phyloP scores from a whole-genome alignment of 1,140 invertebrate species.

The Bombus terrestris region DNA sequence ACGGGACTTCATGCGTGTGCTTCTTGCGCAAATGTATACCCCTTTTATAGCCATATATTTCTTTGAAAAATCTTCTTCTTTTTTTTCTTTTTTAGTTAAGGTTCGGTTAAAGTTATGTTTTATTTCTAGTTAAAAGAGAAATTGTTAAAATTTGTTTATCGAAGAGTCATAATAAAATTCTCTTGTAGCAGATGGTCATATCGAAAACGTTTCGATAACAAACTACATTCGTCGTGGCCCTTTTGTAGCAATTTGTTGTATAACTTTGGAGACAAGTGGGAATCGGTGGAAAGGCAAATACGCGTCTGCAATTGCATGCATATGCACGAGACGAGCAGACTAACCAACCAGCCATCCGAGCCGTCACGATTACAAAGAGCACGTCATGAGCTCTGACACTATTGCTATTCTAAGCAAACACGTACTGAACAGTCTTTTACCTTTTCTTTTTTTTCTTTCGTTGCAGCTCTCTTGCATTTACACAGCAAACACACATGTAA shows the following conservation, averaged over 20 bases:
- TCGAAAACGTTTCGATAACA: not conserved
- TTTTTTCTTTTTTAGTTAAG: not conserved
- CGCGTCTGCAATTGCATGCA: conserved; percentile 46
- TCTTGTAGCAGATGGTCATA: not conserved
- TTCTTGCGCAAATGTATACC: conserved; percentile 25
- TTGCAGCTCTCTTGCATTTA: conserved; percentile 34
- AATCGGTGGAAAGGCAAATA: conserved; percentile 62
- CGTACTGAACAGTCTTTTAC: conserved; percentile 26
- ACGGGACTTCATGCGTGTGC: conserved; percentile 50
- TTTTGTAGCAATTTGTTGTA: conserved; percentile 11
- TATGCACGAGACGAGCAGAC: conserved; percentile 56
- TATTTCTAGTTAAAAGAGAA: not conserved
- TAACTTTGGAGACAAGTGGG: conserved; percentile 50
- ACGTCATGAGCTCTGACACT: conserved; percentile 59
- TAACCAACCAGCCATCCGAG: conserved; percentile 22
- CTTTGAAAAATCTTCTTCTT: not conserved
- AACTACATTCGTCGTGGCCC: not conserved
- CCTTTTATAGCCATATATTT: not conserved
- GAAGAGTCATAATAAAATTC: not conserved
- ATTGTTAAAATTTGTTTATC: not conserved
- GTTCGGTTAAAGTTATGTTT: not conserved
- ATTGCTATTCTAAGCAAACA: conserved; percentile 67
- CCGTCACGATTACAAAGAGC: conserved; percentile 59
- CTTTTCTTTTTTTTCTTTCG: not conserved
- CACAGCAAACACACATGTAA: conserved; percentile 57